Conservation (phyloP, 2,888 invertebrate genomes). For the Fragum sueziense region DNA sequence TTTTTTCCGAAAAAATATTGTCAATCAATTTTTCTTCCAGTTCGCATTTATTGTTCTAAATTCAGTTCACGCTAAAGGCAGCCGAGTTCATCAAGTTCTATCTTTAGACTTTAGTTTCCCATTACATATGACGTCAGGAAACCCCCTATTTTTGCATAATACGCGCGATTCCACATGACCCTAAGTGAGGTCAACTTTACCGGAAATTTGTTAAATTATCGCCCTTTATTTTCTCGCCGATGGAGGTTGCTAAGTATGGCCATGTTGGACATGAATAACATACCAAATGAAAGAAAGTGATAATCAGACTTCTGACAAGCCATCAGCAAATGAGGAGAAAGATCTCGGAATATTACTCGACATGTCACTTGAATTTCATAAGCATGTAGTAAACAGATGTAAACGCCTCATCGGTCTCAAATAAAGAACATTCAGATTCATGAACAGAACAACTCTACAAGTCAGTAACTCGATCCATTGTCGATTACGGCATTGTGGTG, state of each 20-base stretch:
- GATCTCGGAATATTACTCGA: background rate
- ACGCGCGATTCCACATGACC: too few species aligned
- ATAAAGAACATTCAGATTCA: background rate
- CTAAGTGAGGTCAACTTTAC: too few species aligned
- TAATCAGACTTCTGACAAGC: background rate
- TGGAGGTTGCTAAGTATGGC: background rate
- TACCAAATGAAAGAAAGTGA: background rate
- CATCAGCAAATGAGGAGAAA: background rate
- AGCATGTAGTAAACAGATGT: background rate
- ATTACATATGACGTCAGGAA: too few species aligned
- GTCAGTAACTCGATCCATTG: background rate
- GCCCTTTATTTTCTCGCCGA: too few species aligned
- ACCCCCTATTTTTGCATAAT: too few species aligned
- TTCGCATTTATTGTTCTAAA: too few species aligned
- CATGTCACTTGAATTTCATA: background rate
- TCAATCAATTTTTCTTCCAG: too few species aligned
- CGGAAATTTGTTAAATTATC: too few species aligned
- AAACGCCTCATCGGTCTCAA: conserved; percentile 11
- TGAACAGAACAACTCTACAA: conserved; percentile 12
- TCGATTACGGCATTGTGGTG: background rate
- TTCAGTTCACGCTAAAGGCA: too few species aligned
- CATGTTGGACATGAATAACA: background rate
- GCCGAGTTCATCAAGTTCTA: too few species aligned
- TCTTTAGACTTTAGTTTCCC: too few species aligned
- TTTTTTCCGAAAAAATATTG: too few species aligned